phyloP scores from a whole-genome alignment of 2,113 vertebrate genomes.

The Oryzias curvinotus region DNA sequence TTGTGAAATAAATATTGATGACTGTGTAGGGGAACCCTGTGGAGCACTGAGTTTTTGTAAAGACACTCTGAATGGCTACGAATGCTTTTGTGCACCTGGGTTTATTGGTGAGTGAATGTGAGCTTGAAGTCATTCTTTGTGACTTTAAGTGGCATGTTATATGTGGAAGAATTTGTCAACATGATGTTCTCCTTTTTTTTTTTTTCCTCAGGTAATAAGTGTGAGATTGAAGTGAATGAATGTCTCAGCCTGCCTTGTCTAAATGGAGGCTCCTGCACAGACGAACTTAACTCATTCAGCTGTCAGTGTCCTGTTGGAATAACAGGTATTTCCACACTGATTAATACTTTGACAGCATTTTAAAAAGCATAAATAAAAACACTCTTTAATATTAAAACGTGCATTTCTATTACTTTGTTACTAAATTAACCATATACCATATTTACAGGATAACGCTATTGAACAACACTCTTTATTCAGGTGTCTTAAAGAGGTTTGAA shows the following conservation, averaged over 20 bases:
- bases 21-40: conserved; percentile 78
- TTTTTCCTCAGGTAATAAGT: conserved; percentile 75
- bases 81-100: conserved; percentile 86
- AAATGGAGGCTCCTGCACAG: conserved; percentile 74
- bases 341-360: background rate
- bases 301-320: conserved; percentile 77
- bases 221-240: conserved; percentile 81
- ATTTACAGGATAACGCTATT: background rate
- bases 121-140: conserved; percentile 26
- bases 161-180: conserved; percentile 20
- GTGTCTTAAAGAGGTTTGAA: background rate
- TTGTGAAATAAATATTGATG: conserved; percentile 73
- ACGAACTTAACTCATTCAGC: conserved; percentile 78
- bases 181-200: conserved; percentile 25
- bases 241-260: conserved; percentile 79
- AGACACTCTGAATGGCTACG: conserved; percentile 69
- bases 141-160: conserved; percentile 30
- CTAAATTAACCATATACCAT: no score
- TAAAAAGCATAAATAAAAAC: no score
- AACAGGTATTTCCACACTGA: conserved; percentile 72
- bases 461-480: background rate
- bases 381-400: no score
- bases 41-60: conserved; percentile 80
- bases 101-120: conserved; percentile 79
- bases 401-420: no score